Conservation (phyloP, 2,797 vertebrate species). For the Myotis findleyi region DNA sequence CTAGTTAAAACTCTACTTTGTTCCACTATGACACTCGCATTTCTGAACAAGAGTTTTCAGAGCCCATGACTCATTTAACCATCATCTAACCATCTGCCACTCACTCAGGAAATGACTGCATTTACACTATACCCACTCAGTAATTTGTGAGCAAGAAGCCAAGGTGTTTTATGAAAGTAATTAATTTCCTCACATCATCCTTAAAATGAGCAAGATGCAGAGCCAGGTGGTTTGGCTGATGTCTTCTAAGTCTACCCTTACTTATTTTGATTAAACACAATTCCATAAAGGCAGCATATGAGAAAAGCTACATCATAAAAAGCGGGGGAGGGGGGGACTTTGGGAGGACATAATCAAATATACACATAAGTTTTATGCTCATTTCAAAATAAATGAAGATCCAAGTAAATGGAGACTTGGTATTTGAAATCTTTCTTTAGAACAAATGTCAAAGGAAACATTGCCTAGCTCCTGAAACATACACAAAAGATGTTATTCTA, state of each 20-base stretch:
- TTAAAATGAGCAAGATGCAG: conserved; percentile 33
- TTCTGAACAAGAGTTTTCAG: conserved; percentile 9
- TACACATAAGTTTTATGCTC: not conserved
- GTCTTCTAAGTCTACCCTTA: not conserved
- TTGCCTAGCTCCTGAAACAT: not conserved
- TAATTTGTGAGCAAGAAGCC: conserved; percentile 80
- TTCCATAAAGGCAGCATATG: conserved; percentile 16
- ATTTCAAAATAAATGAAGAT: conserved; percentile 42
- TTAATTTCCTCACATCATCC: conserved; percentile 78
- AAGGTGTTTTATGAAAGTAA: conserved; percentile 81
- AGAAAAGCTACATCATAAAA: not conserved
- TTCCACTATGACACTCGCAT: not conserved
- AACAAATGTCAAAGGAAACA: conserved; percentile 38
- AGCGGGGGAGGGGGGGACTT: not conserved
- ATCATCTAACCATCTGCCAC: conserved; percentile 50
- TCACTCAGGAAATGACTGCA: conserved; percentile 24
- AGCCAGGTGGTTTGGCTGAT: not conserved
- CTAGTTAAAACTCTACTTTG: not conserved
- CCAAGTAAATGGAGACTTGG: not conserved
- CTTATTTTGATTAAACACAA: not conserved
- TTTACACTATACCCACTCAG: not conserved
- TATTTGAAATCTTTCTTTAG: conserved; percentile 49
- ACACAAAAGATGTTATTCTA: conserved; percentile 34
- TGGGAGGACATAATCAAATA: not conserved
- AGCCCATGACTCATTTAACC: not conserved